Conservation (phyloP, 1,140 invertebrate genomes). For the Macrobrachium rosenbergii region DNA sequence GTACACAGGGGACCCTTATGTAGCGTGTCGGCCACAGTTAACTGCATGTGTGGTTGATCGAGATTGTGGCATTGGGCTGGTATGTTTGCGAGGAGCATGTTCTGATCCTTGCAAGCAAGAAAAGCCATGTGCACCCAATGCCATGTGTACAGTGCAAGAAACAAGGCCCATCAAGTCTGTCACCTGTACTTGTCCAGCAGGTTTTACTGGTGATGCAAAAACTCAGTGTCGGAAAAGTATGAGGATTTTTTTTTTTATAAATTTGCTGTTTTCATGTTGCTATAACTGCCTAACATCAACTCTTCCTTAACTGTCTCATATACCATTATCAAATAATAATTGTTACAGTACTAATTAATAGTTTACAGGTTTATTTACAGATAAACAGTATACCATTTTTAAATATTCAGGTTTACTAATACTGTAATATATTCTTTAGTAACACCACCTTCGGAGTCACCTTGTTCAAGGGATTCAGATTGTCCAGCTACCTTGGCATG, state of each 20-base stretch:
- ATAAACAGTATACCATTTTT: too few relatives aligned
- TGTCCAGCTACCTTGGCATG: slow-evolving; percentile 69
- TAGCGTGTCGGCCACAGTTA: slow-evolving; percentile 75
- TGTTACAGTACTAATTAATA: not conserved
- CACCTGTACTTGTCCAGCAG: slow-evolving; percentile 80
- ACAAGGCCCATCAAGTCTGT: slow-evolving; percentile 63
- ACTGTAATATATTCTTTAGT: slow-evolving; percentile 36
- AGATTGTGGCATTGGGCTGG: slow-evolving; percentile 84
- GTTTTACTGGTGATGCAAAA: slow-evolving; percentile 85
- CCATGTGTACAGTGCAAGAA: slow-evolving; percentile 76
- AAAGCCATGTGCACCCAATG: slow-evolving; percentile 75
- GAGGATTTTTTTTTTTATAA: slow-evolving; percentile 7
- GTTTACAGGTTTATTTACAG: slow-evolving; percentile 4
- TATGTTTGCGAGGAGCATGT: slow-evolving; percentile 82
- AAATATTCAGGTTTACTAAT: too few relatives aligned
- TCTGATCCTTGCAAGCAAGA: slow-evolving; percentile 81
- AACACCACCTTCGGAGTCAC: slow-evolving; percentile 6
- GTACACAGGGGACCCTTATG: slow-evolving; percentile 61
- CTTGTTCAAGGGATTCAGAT: slow-evolving; percentile 66
- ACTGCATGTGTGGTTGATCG: slow-evolving; percentile 82
- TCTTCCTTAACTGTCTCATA: slow-evolving; percentile 34
- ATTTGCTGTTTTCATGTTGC: not conserved
- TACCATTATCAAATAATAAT: not conserved
- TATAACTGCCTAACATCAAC: slow-evolving; percentile 12
- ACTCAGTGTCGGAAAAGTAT: slow-evolving; percentile 63